phyloP scores from a whole-genome alignment of 2,113 vertebrate species.

The Antechinus stuartii region DNA sequence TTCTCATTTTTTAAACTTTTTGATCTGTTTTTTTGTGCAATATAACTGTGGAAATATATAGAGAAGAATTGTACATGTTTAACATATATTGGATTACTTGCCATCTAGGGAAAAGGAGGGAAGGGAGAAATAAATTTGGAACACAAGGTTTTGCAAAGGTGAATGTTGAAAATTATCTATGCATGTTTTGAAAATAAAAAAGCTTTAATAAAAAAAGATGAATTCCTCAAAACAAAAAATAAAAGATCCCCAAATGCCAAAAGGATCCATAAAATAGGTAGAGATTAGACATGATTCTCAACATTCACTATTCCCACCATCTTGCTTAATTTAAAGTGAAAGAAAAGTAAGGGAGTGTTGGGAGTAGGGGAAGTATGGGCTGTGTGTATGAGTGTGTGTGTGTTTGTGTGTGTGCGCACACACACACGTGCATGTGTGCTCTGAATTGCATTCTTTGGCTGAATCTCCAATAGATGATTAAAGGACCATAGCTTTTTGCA shows the following conservation, averaged over 20 bases:
- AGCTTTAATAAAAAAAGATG: constrained; percentile 13
- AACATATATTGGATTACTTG: too few species aligned
- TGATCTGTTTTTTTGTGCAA: too few species aligned
- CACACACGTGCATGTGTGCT: constrained; percentile 41
- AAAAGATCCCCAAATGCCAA: constrained; percentile 53
- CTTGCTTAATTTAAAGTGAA: constrained; percentile 77
- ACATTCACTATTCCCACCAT: constrained; percentile 74
- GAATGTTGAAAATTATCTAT: too few species aligned
- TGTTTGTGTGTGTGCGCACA: not conserved
- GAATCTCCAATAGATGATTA: constrained; percentile 78
- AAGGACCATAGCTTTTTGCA: constrained; percentile 76
- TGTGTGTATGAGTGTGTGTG: constrained; percentile 29
- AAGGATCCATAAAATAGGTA: constrained; percentile 56
- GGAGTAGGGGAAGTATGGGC: not conserved
- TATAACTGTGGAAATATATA: too few species aligned
- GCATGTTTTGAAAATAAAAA: too few species aligned
- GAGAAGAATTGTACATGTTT: too few species aligned
- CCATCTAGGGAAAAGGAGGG: too few species aligned
- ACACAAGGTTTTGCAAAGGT: too few species aligned
- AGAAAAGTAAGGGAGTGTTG: constrained; percentile 35
- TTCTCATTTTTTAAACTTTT: too few species aligned
- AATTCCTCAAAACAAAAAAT: constrained; percentile 19
- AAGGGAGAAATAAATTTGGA: too few species aligned
- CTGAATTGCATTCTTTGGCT: constrained; percentile 76
- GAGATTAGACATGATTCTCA: constrained; percentile 71